These are phyloP conservation scores for Panurus biarmicus DNA, from an alignment of 2,113 vertebrate genomes.

Conservation along the genomic window DNA sequence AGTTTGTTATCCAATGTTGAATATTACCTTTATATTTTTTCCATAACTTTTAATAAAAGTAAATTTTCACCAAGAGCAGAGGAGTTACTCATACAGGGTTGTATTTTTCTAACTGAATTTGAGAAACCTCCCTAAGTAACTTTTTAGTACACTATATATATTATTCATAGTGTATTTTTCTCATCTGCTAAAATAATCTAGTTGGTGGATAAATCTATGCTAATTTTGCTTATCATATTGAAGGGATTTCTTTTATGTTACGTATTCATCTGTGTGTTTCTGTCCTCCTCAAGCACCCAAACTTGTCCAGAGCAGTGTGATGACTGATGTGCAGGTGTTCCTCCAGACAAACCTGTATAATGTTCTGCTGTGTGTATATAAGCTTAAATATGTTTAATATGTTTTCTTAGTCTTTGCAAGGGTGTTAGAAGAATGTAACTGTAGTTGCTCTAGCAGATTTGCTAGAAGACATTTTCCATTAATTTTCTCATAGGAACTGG, in stretches of 20 bases:
- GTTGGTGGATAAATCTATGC: background rate
- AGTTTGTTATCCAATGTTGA: background rate
- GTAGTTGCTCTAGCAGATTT: background rate
- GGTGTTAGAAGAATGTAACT: background rate
- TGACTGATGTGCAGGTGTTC: background rate
- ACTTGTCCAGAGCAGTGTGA: background rate
- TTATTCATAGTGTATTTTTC: background rate
- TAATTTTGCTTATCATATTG: background rate
- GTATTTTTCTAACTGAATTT: background rate
- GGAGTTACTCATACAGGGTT: constrained; percentile 13
- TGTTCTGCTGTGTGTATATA: background rate
- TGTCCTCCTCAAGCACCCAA: background rate
- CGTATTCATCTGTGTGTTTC: background rate
- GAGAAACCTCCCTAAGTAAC: background rate
- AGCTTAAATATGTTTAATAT: background rate
- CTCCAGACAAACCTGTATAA: background rate
- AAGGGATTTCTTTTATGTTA: background rate
- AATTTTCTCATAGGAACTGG: constrained; percentile 32
- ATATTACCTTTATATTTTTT: accelerated
- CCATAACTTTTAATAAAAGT: background rate
- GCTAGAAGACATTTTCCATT: constrained; percentile 28
- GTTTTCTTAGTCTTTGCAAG: background rate
- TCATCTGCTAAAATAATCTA: background rate
- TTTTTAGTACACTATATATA: background rate
- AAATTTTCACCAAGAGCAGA: background rate